phyloP scores from a whole-genome alignment of 2,888 invertebrate species.

The Coleophora flavipennella region DNA sequence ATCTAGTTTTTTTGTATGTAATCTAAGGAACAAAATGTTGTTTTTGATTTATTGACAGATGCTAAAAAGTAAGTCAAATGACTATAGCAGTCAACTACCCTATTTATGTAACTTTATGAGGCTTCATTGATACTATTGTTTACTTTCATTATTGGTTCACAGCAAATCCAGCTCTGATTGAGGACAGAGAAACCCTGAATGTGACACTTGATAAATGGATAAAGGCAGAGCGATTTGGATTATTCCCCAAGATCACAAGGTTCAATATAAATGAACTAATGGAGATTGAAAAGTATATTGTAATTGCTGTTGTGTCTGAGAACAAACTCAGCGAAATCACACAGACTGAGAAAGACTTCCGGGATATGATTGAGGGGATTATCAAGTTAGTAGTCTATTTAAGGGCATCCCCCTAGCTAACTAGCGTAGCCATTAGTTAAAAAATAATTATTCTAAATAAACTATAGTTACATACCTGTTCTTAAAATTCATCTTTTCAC shows the following conservation, averaged over 20 bases:
- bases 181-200: conserved; percentile 65
- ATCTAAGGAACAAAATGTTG: too few species aligned
- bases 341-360: conserved; percentile 84
- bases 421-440: too few species aligned
- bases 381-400: conserved; percentile 75
- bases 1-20: too few species aligned
- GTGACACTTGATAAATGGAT: conserved; percentile 88
- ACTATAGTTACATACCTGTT: too few species aligned
- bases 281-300: conserved; percentile 88
- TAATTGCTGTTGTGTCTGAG: conserved; percentile 89
- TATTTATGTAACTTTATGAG: too few species aligned
- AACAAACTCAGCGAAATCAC: conserved; percentile 87
- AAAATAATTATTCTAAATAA: too few species aligned
- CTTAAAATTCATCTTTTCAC: too few species aligned
- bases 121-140: too few species aligned
- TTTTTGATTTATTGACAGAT: too few species aligned
- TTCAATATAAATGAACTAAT: conserved; percentile 88
- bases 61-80: too few species aligned
- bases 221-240: conserved; percentile 89
- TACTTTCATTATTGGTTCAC: conserved; percentile 12
- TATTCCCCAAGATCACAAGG: conserved; percentile 89
- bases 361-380: conserved; percentile 87
- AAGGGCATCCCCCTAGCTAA: too few species aligned
- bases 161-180: conserved; percentile 35
- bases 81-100: too few species aligned